Percentiles rank a stretch among this genome's conserved stretches.
Evolutionary conservation across 2,888 invertebrate genomes (phyloP).

Genomic region (Zaprionus lineosus): DNA sequence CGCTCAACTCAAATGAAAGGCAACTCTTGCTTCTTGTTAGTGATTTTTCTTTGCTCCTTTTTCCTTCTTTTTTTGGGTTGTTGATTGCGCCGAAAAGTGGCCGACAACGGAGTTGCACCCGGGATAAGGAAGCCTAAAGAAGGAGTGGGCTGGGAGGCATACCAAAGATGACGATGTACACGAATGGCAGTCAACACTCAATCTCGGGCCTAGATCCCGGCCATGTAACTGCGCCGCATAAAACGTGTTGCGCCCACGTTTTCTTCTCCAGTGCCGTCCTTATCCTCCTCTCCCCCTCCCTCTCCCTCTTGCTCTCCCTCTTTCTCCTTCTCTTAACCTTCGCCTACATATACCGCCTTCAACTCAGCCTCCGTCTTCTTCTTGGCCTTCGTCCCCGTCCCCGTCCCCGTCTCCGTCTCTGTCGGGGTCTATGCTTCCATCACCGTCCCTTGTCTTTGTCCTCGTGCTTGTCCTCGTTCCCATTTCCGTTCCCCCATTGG

Average conservation of each 20-base stretch:
- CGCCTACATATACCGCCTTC: not conserved
- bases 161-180: not conserved
- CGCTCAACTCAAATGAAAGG: too few relatives aligned
- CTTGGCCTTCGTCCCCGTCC: too few relatives aligned
- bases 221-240: conserved; percentile 5
- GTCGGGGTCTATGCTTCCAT: too few relatives aligned
- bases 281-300: not conserved
- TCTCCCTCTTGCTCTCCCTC: too few relatives aligned
- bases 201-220: conserved; percentile 27
- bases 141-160: not conserved
- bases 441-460: too few relatives aligned
- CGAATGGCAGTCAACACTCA: conserved; percentile 2
- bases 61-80: conserved; percentile 27
- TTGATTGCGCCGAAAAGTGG: conserved; percentile 66
- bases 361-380: not conserved
- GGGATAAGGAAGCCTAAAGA: not conserved
- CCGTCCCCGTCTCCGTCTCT: too few relatives aligned
- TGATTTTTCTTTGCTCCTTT: not conserved
- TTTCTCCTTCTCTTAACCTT: not conserved
- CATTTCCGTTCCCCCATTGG: too few relatives aligned
- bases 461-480: too few relatives aligned
- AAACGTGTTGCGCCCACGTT: too few relatives aligned
- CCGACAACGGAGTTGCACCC: conserved; percentile 2
- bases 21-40: not conserved
- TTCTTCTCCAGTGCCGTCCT: too few relatives aligned